Conservation (phyloP, 2,888 invertebrate species). For the Heliconius erato region DNA sequence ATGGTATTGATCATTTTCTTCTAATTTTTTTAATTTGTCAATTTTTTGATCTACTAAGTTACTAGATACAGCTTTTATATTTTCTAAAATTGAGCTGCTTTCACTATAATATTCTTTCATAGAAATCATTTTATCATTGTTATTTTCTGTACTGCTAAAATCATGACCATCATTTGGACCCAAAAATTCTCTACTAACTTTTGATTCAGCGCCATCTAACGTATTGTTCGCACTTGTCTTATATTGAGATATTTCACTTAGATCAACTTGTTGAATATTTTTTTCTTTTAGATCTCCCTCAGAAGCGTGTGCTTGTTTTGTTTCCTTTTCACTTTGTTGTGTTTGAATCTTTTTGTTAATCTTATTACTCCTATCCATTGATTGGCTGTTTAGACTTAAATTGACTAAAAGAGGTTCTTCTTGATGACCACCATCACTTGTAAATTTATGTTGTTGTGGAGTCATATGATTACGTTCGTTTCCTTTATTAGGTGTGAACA, state of each 20-base stretch:
- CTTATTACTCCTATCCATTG: not conserved
- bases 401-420: constrained; percentile 5
- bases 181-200: not conserved
- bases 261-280: not conserved
- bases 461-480: not conserved
- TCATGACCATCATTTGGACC: not conserved
- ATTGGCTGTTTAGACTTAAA: not conserved
- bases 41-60: constrained; percentile 20
- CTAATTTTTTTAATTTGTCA: not conserved
- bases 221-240: not conserved
- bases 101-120: not conserved
- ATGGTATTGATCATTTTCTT: not conserved
- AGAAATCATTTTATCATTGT: not conserved
- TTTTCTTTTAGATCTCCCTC: not conserved
- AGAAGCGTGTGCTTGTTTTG: not conserved
- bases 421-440: not conserved
- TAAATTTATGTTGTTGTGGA: not conserved
- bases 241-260: not conserved
- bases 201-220: not conserved
- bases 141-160: not conserved
- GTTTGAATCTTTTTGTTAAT: not conserved
- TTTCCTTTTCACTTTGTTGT: not conserved
- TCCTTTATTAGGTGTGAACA: not conserved
- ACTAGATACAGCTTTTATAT: constrained; percentile 24
- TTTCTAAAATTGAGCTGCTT: constrained; percentile 13